Conservation (phyloP, 2,797 vertebrate species). For the Falco rusticolus region DNA sequence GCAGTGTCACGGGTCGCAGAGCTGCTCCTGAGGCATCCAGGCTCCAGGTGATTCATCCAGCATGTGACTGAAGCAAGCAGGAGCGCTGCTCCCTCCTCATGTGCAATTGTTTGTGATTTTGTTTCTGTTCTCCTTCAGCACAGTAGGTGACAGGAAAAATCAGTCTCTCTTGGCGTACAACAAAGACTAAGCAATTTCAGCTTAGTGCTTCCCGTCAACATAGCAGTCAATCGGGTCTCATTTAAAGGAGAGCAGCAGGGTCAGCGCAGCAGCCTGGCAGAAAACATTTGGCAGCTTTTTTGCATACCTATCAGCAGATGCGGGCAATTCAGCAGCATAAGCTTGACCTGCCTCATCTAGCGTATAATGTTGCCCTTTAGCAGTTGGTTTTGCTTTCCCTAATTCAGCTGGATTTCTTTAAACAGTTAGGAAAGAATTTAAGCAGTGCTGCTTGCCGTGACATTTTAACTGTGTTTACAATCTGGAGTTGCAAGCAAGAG, state of each 20-base stretch:
- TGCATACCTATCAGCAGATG: neutral
- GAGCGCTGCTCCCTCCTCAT: rapidly evolving
- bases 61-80: rapidly evolving
- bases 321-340: neutral
- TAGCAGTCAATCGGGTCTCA: neutral
- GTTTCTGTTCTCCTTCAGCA: neutral
- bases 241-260: neutral
- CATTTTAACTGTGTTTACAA: slow-evolving; percentile 1
- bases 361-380: neutral
- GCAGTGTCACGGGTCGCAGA: rapidly evolving
- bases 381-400: neutral
- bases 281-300: neutral
- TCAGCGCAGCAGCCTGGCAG: neutral
- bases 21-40: neutral
- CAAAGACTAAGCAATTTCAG: neutral
- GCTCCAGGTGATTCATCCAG: neutral
- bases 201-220: neutral
- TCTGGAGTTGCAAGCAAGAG: neutral
- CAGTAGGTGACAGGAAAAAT: neutral
- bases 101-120: neutral
- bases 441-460: neutral
- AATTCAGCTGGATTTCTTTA: neutral
- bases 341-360: neutral
- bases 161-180: neutral
- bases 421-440: neutral